Conservation (phyloP, 2,113 vertebrate species). For the Pseudorhombus dupliciocellatus region DNA sequence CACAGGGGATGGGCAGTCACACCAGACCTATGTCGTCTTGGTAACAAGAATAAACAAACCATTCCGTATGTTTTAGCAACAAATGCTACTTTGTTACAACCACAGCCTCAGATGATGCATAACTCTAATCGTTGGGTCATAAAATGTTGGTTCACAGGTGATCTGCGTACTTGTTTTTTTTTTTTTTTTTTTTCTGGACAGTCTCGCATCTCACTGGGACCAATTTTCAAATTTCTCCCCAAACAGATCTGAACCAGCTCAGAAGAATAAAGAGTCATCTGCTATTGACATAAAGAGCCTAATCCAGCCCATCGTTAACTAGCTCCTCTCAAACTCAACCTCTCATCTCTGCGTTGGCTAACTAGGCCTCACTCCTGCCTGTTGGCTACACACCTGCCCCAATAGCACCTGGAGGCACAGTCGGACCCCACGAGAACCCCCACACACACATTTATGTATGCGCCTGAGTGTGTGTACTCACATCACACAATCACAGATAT, state of each 20-base stretch:
- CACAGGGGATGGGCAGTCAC: not conserved
- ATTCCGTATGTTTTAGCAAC: too few species aligned
- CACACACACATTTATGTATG: conserved; percentile 31
- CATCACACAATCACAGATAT: conserved; percentile 26
- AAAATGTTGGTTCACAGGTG: not conserved
- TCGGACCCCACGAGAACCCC: conserved; percentile 63
- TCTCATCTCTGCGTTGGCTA: conserved; percentile 73
- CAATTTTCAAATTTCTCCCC: conserved; percentile 68
- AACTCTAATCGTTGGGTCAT: not conserved
- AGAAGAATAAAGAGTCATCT: conserved; percentile 64
- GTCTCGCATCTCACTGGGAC: conserved; percentile 68
- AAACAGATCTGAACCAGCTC: conserved; percentile 47
- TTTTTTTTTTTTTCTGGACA: not conserved
- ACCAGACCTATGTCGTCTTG: not conserved
- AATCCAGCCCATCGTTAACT: conserved; percentile 72
- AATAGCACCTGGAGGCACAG: conserved; percentile 73
- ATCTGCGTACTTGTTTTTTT: not conserved
- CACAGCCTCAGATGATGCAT: too few species aligned
- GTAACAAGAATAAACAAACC: too few species aligned
- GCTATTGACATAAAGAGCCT: conserved; percentile 66
- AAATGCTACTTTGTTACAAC: too few species aligned
- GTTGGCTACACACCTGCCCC: conserved; percentile 82
- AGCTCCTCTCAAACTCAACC: conserved; percentile 68
- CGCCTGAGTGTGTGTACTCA: conserved; percentile 8
- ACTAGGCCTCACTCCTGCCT: conserved; percentile 75